Percentiles rank a stretch among this genome's conserved stretches.
Conservation (phyloP, 2,113 vertebrate species). For the Rhegmatorhina hoffmannsi region DNA sequence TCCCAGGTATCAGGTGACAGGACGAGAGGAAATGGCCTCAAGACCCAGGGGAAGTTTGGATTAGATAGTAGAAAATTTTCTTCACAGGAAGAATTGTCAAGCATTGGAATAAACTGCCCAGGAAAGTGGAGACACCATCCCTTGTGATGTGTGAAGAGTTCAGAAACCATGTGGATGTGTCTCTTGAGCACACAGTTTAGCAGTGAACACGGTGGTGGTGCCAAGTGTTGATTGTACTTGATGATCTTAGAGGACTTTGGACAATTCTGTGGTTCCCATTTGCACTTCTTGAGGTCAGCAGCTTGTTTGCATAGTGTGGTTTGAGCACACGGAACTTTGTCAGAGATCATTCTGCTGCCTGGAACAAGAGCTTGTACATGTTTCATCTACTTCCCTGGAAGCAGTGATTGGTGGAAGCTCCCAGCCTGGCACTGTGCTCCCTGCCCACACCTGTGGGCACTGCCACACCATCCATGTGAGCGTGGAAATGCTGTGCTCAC, state of each 20-base stretch:
- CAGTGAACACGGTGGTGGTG: fast-evolving
- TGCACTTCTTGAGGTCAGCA: fast-evolving
- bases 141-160: not conserved
- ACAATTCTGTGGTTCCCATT: fast-evolving
- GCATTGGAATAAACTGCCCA: fast-evolving
- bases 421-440: not conserved
- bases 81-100: fast-evolving
- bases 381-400: fast-evolving
- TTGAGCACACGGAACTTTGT: fast-evolving
- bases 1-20: not conserved
- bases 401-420: not conserved
- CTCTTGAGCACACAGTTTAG: fast-evolving
- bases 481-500: not conserved
- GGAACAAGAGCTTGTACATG: fast-evolving
- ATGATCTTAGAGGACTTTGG: fast-evolving
- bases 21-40: fast-evolving
- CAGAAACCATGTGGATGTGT: fast-evolving
- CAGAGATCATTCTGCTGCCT: not conserved
- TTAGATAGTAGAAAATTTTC: fast-evolving
- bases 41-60: no score
- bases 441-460: not conserved
- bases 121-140: not conserved
- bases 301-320: fast-evolving
- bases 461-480: not conserved
- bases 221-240: fast-evolving